Base-by-base conservation (phyloP, 2,888 invertebrate species). In the Trachelus tabidus region DNA sequence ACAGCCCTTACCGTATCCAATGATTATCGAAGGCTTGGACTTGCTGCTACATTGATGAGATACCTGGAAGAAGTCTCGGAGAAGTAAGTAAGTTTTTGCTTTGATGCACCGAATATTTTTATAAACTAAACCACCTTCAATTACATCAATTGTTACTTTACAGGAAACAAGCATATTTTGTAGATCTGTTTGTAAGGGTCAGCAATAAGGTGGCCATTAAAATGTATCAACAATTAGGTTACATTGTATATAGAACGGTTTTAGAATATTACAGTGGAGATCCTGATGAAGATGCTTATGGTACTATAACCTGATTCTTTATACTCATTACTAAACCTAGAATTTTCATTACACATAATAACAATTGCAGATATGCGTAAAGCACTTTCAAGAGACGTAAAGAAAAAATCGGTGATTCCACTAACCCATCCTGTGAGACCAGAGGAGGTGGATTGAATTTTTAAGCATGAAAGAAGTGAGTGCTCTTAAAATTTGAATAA, bases 211-310 rank as follows among this genome's bases (percentile, higher is more conserved):
- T 98, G 73, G 99, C 99, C 1, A 98, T 99, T 77, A 97, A 97
- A 87, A 99, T 99, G 98, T 99, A 99, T 91, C 96, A 96, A 87
- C 96, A 97, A 91, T 93, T 99, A 79, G 99, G 99, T 34, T 99
- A 99, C 90, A 98, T 97, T 85, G 97, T 99, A 0, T 99, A 99
- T 91, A 93, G 99, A 79, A 97, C 97, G 73, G 99, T 99, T 73
- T 92, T 99, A 85, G 99, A 99, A 91, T 99, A 99, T 93, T 99
- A 99, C 92, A 98, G 98, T 23, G 98, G 98, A 31, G 98, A 98
- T 92, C 97, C 97, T 34, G 99, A 99, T 92, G 99, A 99, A 94
- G 98, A 99, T 94, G 99, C 99, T 78, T 99, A 96, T 93, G 99
- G 98, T 98, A 93, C 1, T 56, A 2, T 56, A 56, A 4, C 23